Percentiles rank a stretch among this genome's conserved stretches.
These are phyloP conservation scores for Anastrepha ludens DNA, from an alignment of 1,140 invertebrate genomes.

Conservation along the genomic window DNA sequence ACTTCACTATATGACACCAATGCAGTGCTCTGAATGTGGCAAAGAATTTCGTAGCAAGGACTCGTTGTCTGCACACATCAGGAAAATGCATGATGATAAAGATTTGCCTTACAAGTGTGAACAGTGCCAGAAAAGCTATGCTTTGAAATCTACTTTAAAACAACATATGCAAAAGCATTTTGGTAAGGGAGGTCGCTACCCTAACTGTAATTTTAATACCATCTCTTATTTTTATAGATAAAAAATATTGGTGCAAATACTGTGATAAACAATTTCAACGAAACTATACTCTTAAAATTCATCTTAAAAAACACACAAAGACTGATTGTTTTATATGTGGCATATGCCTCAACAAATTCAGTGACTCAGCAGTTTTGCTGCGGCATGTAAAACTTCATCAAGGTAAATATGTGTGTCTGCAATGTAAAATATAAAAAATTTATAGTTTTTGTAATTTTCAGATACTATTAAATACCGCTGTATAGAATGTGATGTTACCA, in stretches of 20 bases:
- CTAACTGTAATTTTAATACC: background rate
- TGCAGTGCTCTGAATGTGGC: constrained; percentile 36
- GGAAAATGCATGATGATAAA: constrained; percentile 50
- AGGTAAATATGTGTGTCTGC: constrained; percentile 33
- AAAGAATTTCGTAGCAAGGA: constrained; percentile 47
- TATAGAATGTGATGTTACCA: constrained; percentile 77
- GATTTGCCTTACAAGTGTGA: constrained; percentile 72
- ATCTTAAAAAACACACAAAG: constrained; percentile 62
- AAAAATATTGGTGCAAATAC: constrained; percentile 60
- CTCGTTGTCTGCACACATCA: constrained; percentile 33
- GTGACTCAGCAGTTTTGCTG: constrained; percentile 63
- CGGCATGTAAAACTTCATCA: constrained; percentile 67
- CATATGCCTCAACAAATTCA: constrained; percentile 63
- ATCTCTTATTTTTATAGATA: constrained; percentile 48
- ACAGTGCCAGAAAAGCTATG: constrained; percentile 73
- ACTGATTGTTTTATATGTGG: constrained; percentile 60
- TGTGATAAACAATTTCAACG: constrained; percentile 67
- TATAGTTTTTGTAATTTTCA: constrained; percentile 13
- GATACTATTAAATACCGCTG: constrained; percentile 75
- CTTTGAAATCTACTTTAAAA: constrained; percentile 73
- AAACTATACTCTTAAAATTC: constrained; percentile 63
- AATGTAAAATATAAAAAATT: background rate
- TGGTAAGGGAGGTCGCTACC: constrained; percentile 55
- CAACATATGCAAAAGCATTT: constrained; percentile 70
- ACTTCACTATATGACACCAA: constrained; percentile 55